Conservation (phyloP, 2,113 vertebrate species). For the Cochlearius cochlearius region DNA sequence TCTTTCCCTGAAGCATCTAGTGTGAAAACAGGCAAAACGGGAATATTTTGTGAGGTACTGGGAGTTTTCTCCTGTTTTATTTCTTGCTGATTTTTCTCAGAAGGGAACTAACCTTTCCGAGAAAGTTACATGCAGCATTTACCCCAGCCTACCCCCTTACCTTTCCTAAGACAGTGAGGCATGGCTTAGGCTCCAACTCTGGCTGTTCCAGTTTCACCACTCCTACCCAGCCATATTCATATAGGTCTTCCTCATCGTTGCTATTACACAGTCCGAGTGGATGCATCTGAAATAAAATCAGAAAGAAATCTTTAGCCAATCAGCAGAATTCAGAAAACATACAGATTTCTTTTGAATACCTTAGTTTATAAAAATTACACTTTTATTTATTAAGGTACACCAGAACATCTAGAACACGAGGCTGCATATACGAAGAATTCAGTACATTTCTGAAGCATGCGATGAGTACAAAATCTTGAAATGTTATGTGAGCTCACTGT, state of each 20-base stretch:
- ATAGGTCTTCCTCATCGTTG: conserved; percentile 96
- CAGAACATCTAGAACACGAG: not conserved
- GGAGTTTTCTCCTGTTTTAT: not conserved
- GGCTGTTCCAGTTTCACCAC: conserved; percentile 98
- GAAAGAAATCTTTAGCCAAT: not conserved
- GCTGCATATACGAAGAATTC: not conserved
- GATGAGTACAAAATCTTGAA: not conserved
- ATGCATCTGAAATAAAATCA: conserved; percentile 86
- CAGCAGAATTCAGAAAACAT: not conserved
- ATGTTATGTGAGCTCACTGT: not conserved
- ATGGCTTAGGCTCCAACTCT: conserved; percentile 93
- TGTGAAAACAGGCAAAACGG: not conserved
- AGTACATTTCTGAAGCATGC: not conserved
- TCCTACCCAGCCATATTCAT: conserved; percentile 99
- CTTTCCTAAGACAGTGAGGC: conserved; percentile 96
- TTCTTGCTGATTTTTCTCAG: not conserved
- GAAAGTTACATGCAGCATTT: not conserved
- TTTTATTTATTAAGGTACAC: not conserved
- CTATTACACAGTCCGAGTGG: conserved; percentile 95
- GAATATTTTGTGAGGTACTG: not conserved
- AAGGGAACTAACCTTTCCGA: not conserved
- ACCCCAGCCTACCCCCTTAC: conserved; percentile 64
- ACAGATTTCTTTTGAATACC: not conserved
- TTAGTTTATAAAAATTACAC: not conserved
- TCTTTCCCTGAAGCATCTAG: not conserved